Base-by-base conservation (phyloP, 2,113 vertebrate genomes). In the Solea solea region DNA sequence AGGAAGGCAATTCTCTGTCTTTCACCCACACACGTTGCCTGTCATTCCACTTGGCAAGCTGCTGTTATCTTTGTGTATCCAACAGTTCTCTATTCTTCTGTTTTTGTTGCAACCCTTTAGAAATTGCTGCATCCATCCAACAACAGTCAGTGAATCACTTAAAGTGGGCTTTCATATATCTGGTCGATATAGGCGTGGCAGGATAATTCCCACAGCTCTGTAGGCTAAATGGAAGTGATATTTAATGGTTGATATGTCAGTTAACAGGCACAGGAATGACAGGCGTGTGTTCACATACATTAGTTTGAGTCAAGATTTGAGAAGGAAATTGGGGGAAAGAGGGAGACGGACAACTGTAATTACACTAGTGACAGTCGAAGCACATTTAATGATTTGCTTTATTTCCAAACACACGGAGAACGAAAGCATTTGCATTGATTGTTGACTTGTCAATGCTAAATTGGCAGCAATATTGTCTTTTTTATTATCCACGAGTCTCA, bases 361-460 rank as follows among this genome's bases (percentile, higher is more conserved):
- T 0, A 49, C 50, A 61, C 9, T 52, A 41, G 15, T 45, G 73
- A 52, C 42, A 56, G 67, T 41, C 40, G 7, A 62, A 63, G 69
- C 80, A 64, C 72, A 73, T 74, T 72, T 72, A 9, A 25, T 61
- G 63, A 77, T 65, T 61, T 40, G n/a, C 5, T 54, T 62, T 40
- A 10, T 59, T 61, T 49, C 59, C 27, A 56, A 64, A 41, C n/a
- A 44, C 21, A 13, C 8, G 44, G 9, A 49, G 12, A 13, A 40
- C 6, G 13, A 13, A 51, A 41, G 16, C 16, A 63, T 59, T 67
- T 45, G 8, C 49, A 41, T 54, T 71, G 8, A 50, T 65, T 46
- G 59, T 44, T 40, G 57, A 69, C 40, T 6, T 60, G 54, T 69
- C 52, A 61, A 27, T 42, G 44, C 41, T 15, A 5, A n/a, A 15